A percentile compares a stretch with the other conserved stretches of the same genome.
Conservation (phyloP, 2,888 invertebrate genomes). For the Creontiades dilutus region DNA sequence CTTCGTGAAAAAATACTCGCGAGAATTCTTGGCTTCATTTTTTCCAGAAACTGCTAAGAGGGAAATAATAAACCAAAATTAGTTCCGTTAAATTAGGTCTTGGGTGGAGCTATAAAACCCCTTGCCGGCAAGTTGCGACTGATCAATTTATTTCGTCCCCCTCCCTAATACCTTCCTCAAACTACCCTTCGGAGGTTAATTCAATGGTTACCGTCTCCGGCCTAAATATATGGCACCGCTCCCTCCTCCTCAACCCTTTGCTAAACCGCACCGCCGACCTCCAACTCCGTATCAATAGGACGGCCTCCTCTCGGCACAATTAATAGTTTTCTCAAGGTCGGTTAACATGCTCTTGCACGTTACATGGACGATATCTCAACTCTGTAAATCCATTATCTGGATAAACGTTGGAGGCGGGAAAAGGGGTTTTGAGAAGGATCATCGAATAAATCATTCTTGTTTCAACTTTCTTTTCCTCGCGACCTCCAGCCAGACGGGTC, state of each 20-base stretch:
- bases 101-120: neutral
- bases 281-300: constrained; percentile 12
- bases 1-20: too few species aligned
- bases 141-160: constrained; percentile 54
- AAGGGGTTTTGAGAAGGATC: constrained; percentile 26
- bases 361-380: constrained; percentile 54
- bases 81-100: neutral
- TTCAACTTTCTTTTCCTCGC: constrained; percentile 35
- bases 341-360: constrained; percentile 55
- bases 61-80: neutral
- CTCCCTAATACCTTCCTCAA: constrained; percentile 54
- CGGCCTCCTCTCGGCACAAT: constrained; percentile 23
- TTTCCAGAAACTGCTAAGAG: too few species aligned
- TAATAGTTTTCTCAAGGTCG: constrained; percentile 52
- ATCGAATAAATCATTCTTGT: constrained; percentile 55
- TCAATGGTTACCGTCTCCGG: constrained; percentile 49
- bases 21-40: too few species aligned
- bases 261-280: neutral
- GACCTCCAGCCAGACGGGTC: neutral
- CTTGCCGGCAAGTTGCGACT: neutral
- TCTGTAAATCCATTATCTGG: constrained; percentile 56
- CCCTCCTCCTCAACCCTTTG: neutral
- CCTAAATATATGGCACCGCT: constrained; percentile 31
- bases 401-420: neutral
- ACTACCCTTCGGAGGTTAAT: constrained; percentile 63